Evolutionary conservation across 2,888 invertebrate genomes (phyloP).

Genomic region (Xestia ashworthii): DNA sequence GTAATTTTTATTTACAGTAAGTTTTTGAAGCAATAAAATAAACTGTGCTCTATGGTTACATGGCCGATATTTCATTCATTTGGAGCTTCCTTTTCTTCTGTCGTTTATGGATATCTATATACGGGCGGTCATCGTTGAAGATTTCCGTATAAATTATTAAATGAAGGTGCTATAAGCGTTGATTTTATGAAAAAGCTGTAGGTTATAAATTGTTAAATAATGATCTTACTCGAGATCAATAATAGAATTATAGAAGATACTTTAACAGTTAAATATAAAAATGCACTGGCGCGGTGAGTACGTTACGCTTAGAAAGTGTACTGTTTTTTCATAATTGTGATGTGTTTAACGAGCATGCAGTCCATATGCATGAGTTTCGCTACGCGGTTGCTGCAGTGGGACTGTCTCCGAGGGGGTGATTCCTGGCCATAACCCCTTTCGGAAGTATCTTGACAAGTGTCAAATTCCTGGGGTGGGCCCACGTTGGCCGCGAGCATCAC

Average conservation of each 20-base stretch:
- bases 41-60: conserved; percentile 78
- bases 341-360: conserved; percentile 75
- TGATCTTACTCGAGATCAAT: conserved; percentile 99
- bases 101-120: conserved; percentile 85
- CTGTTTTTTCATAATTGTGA: conserved; percentile 83
- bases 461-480: conserved; percentile 89
- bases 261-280: conserved; percentile 98
- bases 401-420: conserved; percentile 72
- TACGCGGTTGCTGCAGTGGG: conserved; percentile 62
- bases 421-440: conserved; percentile 84
- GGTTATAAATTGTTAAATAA: conserved; percentile 91
- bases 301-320: conserved; percentile 90
- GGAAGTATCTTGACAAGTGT: conserved; percentile 87
- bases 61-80: conserved; percentile 86
- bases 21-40: conserved; percentile 54
- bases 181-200: conserved; percentile 90
- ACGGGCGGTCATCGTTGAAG: conserved; percentile 87
- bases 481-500: conserved; percentile 82
- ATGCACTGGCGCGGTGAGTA: conserved; percentile 98
- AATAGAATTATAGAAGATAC: conserved; percentile 99
- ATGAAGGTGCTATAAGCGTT: conserved; percentile 91
- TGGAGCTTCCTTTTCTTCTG: conserved; percentile 86
- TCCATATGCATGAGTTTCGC: conserved; percentile 63
- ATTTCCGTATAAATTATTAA: conserved; percentile 88
- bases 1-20: conserved; percentile 7